A percentile compares a stretch with the other conserved stretches of the same genome.
These are phyloP conservation scores for Pemphredon lugubris DNA, from an alignment of 2,888 invertebrate genomes.

Conservation along the genomic window DNA sequence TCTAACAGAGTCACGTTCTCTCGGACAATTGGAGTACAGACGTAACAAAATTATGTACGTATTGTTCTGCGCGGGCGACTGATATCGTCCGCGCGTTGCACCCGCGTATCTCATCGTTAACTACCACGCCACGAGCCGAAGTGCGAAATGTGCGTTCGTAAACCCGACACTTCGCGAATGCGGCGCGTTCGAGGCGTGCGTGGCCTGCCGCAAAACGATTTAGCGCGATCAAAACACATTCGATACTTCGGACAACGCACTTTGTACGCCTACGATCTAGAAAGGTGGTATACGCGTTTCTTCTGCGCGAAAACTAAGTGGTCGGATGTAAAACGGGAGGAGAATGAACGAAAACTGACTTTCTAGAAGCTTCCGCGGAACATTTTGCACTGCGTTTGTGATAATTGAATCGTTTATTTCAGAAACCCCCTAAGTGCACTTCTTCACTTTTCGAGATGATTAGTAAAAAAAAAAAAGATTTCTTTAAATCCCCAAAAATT, in stretches of 20 bases:
- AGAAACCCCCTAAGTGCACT: no score
- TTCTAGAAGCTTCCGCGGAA: no score
- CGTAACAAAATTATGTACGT: slow-evolving; percentile 37
- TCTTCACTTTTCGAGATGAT: no score
- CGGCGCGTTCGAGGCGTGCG: neutral
- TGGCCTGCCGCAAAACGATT: slow-evolving; percentile 3
- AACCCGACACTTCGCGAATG: slow-evolving; percentile 12
- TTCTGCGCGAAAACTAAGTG: no score
- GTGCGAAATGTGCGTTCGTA: slow-evolving; percentile 31
- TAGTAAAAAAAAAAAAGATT: no score
- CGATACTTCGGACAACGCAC: neutral
- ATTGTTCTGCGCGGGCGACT: slow-evolving; percentile 26
- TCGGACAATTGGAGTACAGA: slow-evolving; percentile 27
- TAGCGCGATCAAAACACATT: slow-evolving; percentile 3
- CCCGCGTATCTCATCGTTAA: slow-evolving; percentile 35
- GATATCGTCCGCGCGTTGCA: slow-evolving; percentile 27
- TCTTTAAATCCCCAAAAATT: no score
- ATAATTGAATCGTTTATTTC: no score
- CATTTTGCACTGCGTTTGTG: no score
- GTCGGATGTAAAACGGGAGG: no score
- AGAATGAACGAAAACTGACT: no score
- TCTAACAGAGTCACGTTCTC: slow-evolving; percentile 11
- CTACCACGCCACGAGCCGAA: slow-evolving; percentile 6
- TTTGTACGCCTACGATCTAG: no score
- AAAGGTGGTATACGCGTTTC: no score